Evolutionary conservation across 2,888 invertebrate genomes (phyloP).

Genomic region (Drosophila mimetica): DNA sequence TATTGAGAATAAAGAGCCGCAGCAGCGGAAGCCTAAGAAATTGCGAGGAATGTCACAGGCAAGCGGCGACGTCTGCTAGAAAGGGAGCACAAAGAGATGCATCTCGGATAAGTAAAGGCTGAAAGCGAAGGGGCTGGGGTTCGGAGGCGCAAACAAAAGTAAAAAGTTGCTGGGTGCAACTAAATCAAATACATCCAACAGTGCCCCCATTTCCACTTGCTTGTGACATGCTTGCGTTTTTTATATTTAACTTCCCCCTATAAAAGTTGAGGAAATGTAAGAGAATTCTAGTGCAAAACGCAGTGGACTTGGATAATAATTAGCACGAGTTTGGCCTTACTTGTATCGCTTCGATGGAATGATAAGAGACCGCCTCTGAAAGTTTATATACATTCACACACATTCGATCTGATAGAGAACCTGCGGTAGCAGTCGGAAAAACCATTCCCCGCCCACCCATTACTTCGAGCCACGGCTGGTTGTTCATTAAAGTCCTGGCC

Average conservation of each 20-base stretch:
- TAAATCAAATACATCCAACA: slow-evolving; percentile 40
- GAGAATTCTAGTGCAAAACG: neutral
- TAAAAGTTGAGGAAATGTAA: neutral
- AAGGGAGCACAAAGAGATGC: slow-evolving; percentile 22
- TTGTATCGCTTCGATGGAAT: neutral
- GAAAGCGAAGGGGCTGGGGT: neutral
- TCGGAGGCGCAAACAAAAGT: slow-evolving; percentile 13
- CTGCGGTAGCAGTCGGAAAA: neutral
- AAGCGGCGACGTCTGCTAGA: slow-evolving; percentile 11
- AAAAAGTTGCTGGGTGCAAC: slow-evolving; percentile 23
- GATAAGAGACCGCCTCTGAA: neutral
- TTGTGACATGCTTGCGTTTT: slow-evolving; percentile 1
- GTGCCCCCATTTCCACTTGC: slow-evolving; percentile 56
- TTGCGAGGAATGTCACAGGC: slow-evolving; percentile 63
- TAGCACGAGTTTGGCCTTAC: neutral
- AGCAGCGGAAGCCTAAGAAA: slow-evolving; percentile 62
- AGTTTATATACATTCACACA: neutral
- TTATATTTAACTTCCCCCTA: neutral
- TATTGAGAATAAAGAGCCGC: slow-evolving; percentile 18
- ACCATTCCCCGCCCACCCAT: neutral
- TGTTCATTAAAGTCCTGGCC: slow-evolving; percentile 63
- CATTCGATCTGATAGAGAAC: neutral
- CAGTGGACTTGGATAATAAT: neutral
- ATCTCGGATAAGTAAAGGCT: slow-evolving; percentile 53
- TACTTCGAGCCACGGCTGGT: slow-evolving; percentile 16